phyloP scores from a whole-genome alignment of 2,888 invertebrate genomes.

The Drosophila anomelani region DNA sequence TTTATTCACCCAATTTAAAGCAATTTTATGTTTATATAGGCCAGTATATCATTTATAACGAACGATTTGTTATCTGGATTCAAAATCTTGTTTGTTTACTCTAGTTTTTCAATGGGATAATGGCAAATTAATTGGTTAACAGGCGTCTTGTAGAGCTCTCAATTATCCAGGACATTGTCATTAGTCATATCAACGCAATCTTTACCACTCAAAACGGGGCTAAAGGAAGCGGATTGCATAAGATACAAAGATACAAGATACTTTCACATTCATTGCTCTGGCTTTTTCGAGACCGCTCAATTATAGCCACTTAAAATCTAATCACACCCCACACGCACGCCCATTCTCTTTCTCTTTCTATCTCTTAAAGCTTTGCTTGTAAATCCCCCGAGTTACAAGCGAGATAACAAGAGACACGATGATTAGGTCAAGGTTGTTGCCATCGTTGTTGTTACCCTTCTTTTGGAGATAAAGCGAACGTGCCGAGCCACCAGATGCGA shows the following conservation, averaged over 20 bases:
- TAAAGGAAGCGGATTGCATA: constrained; percentile 20
- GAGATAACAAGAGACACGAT: constrained; percentile 51
- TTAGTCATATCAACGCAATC: constrained; percentile 2
- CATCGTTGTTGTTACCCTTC: constrained; percentile 38
- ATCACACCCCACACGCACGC: constrained; percentile 30
- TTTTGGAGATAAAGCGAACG: constrained; percentile 47
- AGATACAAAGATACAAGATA: constrained; percentile 20
- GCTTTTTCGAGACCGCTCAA: constrained; percentile 21
- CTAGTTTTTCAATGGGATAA: not conserved
- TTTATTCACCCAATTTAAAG: constrained; percentile 21
- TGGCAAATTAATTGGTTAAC: not conserved
- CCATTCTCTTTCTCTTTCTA: constrained; percentile 3
- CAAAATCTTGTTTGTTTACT: constrained; percentile 8
- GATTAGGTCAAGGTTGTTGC: constrained; percentile 70
- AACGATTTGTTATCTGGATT: constrained; percentile 1
- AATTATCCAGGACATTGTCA: not conserved
- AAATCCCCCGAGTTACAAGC: constrained; percentile 27
- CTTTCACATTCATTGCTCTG: constrained; percentile 32
- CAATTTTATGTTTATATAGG: constrained; percentile 1
- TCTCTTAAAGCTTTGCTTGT: not conserved
- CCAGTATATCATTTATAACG: constrained; percentile 1
- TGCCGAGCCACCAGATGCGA: constrained; percentile 28
- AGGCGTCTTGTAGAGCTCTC: not conserved
- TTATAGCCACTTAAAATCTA: constrained; percentile 30
- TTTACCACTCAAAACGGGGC: constrained; percentile 5